phyloP scores from a whole-genome alignment of 64 coral and sea anemone species.

The Stylophora pistillata region DNA sequence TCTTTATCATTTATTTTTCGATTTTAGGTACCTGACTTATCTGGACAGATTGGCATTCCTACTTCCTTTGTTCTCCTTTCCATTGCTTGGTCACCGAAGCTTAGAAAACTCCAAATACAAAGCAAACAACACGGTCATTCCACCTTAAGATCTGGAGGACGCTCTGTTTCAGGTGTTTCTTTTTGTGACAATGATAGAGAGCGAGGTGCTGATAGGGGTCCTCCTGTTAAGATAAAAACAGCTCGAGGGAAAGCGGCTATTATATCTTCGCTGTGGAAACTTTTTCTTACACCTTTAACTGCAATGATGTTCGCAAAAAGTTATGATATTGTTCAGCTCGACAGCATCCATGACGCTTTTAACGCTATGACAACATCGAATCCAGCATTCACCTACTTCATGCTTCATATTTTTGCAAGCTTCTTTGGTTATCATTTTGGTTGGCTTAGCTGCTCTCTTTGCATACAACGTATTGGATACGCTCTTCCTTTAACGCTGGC shows the following conservation, averaged over 20 bases:
- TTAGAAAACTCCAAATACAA: conserved; percentile 47
- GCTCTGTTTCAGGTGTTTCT: background rate
- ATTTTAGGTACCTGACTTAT: background rate
- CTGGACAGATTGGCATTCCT: conserved; percentile 19
- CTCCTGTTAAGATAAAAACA: background rate
- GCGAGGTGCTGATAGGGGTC: background rate
- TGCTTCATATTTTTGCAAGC: conserved; percentile 31
- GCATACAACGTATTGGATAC: conserved; percentile 34
- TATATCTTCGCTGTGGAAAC: conserved; percentile 30
- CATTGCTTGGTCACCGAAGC: conserved; percentile 60
- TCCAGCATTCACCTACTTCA: conserved; percentile 21
- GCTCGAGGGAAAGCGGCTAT: conserved; percentile 58
- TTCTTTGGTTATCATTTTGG: conserved; percentile 63
- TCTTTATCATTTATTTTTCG: background rate
- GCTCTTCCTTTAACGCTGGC: conserved; percentile 59
- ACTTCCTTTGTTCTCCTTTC: conserved; percentile 30
- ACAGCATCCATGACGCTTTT: conserved; percentile 5
- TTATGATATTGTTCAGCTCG: conserved; percentile 12
- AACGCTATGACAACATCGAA: background rate
- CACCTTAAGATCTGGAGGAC: too few relatives aligned
- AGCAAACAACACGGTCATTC: background rate
- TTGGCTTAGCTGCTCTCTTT: conserved; percentile 64
- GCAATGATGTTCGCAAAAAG: conserved; percentile 9
- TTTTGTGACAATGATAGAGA: background rate
- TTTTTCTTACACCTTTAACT: conserved; percentile 27